phyloP scores from a whole-genome alignment of 2,797 vertebrate species.

The Margarornis squamiger region DNA sequence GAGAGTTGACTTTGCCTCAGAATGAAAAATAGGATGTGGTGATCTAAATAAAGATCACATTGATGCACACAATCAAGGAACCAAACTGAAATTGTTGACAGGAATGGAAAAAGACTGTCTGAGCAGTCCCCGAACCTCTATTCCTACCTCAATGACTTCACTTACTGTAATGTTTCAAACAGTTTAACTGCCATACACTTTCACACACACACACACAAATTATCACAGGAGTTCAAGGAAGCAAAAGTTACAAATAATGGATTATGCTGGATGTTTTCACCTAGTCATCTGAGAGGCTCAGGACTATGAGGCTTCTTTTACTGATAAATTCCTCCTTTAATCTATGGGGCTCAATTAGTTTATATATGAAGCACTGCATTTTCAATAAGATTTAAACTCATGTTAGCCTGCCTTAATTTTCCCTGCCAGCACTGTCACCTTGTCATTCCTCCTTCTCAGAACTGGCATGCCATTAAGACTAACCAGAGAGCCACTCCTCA shows the following conservation, averaged over 20 bases:
- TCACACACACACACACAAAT: not conserved
- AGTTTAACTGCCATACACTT: not conserved
- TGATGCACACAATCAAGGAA: not conserved
- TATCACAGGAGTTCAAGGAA: not conserved
- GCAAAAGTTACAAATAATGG: not conserved
- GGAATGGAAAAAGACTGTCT: slow-evolving; percentile 9
- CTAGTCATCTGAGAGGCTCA: not conserved
- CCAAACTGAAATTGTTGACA: not conserved
- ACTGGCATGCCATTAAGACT: not conserved
- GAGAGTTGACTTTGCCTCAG: not conserved
- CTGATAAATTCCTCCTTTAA: not conserved
- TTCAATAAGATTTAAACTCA: not conserved
- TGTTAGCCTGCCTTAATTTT: not conserved
- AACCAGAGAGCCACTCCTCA: not conserved
- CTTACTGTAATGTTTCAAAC: not conserved
- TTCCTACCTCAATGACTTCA: slow-evolving; percentile 1
- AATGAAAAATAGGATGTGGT: slow-evolving; percentile 20
- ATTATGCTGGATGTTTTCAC: not conserved
- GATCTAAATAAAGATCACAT: not conserved
- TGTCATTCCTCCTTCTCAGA: not conserved
- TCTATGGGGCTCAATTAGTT: not conserved
- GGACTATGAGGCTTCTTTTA: not conserved
- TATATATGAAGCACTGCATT: not conserved
- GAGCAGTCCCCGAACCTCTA: not conserved
- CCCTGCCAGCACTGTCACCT: not conserved